Percentiles rank a stretch among this genome's conserved stretches.
phyloP scores from a whole-genome alignment of 2,888 invertebrate genomes.

The Drosophila picticornis region DNA sequence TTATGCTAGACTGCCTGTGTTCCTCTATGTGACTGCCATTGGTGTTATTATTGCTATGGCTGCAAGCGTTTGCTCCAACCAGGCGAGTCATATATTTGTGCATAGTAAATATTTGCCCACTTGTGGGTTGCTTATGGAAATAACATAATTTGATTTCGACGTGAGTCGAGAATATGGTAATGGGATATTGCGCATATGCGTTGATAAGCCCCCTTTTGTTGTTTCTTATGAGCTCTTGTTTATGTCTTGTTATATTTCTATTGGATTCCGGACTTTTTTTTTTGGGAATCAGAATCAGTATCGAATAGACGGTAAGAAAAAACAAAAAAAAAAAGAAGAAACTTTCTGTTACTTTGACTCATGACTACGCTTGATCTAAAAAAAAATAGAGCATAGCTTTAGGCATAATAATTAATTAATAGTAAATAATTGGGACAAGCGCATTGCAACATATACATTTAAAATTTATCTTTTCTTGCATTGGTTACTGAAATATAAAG shows the following conservation, averaged over 20 bases:
- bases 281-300: background rate
- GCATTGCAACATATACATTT: background rate
- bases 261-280: background rate
- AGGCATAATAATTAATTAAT: background rate
- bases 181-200: conserved; percentile 49
- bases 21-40: conserved; percentile 12
- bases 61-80: conserved; percentile 42
- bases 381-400: background rate
- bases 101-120: conserved; percentile 74
- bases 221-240: background rate
- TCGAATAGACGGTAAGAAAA: background rate
- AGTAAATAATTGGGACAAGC: background rate
- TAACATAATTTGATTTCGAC: conserved; percentile 74
- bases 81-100: conserved; percentile 69
- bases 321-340: background rate
- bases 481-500: too few relatives aligned
- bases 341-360: background rate
- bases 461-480: too few relatives aligned
- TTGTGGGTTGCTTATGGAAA: conserved; percentile 70
- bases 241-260: background rate
- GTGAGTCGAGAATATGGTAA: conserved; percentile 41
- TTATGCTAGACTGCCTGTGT: conserved; percentile 20
- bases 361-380: background rate
- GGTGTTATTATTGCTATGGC: conserved; percentile 35
- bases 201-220: conserved; percentile 19